These are phyloP conservation scores for Isichthys henryi DNA, from an alignment of 2,113 vertebrate species.

Conservation along the genomic window DNA sequence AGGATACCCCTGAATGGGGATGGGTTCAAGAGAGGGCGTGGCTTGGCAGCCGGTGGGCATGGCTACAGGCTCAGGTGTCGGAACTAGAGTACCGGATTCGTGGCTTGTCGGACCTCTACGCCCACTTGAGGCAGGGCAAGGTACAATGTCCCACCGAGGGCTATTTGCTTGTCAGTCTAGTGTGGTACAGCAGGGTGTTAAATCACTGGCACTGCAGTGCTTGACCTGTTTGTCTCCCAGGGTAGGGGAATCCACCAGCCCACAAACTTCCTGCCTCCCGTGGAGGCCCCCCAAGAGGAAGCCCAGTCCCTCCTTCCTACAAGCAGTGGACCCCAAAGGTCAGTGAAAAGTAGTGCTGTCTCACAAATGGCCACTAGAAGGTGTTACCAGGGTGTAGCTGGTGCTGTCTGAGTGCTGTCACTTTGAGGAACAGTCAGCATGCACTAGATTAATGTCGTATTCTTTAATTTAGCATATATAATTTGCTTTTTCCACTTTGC, in stretches of 20 bases:
- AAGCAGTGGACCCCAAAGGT: constrained; percentile 39
- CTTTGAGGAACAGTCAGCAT: background rate
- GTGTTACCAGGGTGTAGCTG: background rate
- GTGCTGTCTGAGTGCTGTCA: background rate
- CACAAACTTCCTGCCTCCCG: constrained; percentile 32
- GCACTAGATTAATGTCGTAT: background rate
- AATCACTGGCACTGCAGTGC: background rate
- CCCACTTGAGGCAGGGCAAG: constrained; percentile 49
- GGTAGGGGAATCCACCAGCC: constrained; percentile 32
- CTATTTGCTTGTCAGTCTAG: background rate
- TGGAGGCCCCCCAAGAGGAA: constrained; percentile 28
- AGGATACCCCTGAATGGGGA: constrained; percentile 35
- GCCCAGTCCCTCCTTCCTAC: constrained; percentile 26
- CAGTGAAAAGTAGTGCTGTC: constrained; percentile 16
- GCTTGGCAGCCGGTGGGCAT: constrained; percentile 54
- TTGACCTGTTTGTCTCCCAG: constrained; percentile 24
- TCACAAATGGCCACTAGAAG: background rate
- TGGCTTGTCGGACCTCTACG: constrained; percentile 53
- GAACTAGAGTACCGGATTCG: constrained; percentile 55
- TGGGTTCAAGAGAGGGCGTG: constrained; percentile 49
- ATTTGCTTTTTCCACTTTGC: background rate
- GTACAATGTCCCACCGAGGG: constrained; percentile 28
- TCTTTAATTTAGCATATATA: background rate
- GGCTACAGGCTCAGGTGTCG: constrained; percentile 55
- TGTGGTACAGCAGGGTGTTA: background rate